Evolutionary conservation across 2,888 invertebrate genomes (phyloP), one percentile per base, ranked within the genome.

Genomic region (Dendrolimus houi): DNA sequence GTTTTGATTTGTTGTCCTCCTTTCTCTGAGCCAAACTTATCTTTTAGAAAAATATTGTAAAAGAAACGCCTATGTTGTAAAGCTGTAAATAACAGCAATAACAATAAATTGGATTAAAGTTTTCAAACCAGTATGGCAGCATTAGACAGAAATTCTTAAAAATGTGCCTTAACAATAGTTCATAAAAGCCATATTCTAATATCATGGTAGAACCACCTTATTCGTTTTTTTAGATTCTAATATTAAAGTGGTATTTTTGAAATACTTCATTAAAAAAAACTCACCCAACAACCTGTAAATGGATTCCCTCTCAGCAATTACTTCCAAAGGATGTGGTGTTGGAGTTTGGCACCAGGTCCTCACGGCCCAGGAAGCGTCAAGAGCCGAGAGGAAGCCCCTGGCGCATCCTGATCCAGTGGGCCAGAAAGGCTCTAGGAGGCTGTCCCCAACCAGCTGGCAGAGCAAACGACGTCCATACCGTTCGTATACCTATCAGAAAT

Each of bases 391-490:
- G 83, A 99, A 99, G 12, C 99, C 99, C 58, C 99, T 93, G 0
- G 99, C 99, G 88, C 98, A 98, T 1, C 99, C 99, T 3, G 98
- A 98, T 0, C 99, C 99, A 0, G 98, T 99, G 7, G 99, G 99
- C 99, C 99, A 99, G 86, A 99, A 99, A 0, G 97, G 97, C 93
- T 99, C 99, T 41, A 99, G 92, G 57, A 99, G 91, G 81, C 98
- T 98, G 87, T 99, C 99, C 1, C 99, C 99, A 1, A 99, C 99
- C 57, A 99, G 92, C 70, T 95, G 96, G 90, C 97, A 95, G 13
- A 99, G 90, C 7, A 99, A 90, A 54, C 95, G 94, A 64, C 96
- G 95, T 0, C 97, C 97, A 64, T 94, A 75, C 0, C 86, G 79
- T 64, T 91, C 90, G 68, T 80, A 75, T 1, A 88, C 84, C 87